A percentile compares a stretch with the other conserved stretches of the same genome.
Conservation (phyloP, 2,888 invertebrate genomes). For the Beris chalybata region DNA sequence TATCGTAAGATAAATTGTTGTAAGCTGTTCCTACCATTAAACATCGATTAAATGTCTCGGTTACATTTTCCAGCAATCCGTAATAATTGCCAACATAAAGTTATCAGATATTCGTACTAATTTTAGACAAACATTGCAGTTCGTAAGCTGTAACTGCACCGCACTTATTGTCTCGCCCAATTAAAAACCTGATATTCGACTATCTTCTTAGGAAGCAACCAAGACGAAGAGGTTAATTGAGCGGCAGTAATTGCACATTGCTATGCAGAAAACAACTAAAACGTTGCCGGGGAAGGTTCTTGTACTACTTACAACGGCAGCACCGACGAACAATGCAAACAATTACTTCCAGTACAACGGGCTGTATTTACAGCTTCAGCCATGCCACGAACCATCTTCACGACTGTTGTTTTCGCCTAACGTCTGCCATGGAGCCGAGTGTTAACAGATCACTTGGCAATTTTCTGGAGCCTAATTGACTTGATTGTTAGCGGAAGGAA, state of each 20-base stretch:
- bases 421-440: not conserved
- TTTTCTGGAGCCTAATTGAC: not conserved
- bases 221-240: not conserved
- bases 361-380: not conserved
- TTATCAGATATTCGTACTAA: too few relatives aligned
- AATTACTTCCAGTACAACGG: constrained; percentile 13
- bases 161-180: too few relatives aligned
- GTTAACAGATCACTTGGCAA: constrained; percentile 14
- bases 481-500: not conserved
- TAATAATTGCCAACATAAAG: too few relatives aligned
- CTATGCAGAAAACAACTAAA: not conserved
- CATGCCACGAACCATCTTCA: too few relatives aligned
- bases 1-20: too few relatives aligned
- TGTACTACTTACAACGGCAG: not conserved
- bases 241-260: constrained; percentile 3
- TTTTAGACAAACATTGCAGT: too few relatives aligned
- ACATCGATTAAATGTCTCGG: too few relatives aligned
- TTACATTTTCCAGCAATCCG: too few relatives aligned
- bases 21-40: too few relatives aligned
- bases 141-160: too few relatives aligned
- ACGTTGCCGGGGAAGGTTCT: not conserved
- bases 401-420: too few relatives aligned
- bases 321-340: constrained; percentile 1
- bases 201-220: not conserved
- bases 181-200: not conserved